phyloP scores from a whole-genome alignment of 2,113 vertebrate species.

The Hipposideros armiger region DNA sequence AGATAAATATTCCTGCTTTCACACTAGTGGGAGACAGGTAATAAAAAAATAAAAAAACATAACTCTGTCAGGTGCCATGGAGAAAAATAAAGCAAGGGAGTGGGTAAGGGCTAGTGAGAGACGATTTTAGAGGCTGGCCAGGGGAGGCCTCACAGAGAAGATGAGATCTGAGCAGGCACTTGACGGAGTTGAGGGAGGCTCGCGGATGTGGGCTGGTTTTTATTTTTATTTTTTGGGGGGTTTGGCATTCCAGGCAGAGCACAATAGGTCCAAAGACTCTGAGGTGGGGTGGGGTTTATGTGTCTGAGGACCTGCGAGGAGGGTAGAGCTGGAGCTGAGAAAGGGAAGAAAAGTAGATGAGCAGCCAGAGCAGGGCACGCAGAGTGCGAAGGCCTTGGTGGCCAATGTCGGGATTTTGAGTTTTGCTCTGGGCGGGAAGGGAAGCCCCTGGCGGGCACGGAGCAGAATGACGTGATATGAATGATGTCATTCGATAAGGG shows the following conservation, averaged over 20 bases:
- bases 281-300: background rate
- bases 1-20: background rate
- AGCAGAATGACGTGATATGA: background rate
- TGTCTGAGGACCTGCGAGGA: background rate
- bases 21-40: background rate
- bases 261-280: background rate
- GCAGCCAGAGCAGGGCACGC: too few relatives aligned
- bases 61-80: background rate
- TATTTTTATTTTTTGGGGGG: too few relatives aligned
- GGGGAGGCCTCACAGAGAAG: background rate
- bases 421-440: background rate
- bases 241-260: background rate
- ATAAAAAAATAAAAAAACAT: background rate
- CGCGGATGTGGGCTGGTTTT: background rate
- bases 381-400: background rate
- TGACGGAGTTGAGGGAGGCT: background rate
- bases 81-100: background rate
- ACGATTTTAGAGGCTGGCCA: background rate
- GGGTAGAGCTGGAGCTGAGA: too few relatives aligned
- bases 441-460: background rate
- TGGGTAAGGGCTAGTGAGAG: background rate
- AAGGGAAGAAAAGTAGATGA: background rate
- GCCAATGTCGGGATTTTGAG: rapidly evolving
- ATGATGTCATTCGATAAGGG: background rate
- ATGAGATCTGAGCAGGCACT: background rate